phyloP scores from a whole-genome alignment of 2,797 vertebrate genomes.

The Etheostoma perlongum region DNA sequence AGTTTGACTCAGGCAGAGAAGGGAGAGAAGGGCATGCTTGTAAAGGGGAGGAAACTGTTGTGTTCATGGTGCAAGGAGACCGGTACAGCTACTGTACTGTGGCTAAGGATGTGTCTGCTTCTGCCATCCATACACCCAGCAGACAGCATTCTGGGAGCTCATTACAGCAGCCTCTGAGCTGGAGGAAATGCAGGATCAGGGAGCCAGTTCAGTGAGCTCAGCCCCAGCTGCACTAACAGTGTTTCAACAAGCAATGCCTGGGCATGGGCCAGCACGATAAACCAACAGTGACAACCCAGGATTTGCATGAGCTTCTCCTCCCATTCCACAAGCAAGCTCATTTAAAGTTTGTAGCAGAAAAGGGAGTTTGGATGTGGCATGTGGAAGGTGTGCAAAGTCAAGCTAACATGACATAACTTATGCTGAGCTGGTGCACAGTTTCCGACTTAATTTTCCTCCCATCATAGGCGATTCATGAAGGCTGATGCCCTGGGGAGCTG shows the following conservation, averaged over 20 bases:
- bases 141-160: slow-evolving; percentile 81
- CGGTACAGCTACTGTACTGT: slow-evolving; percentile 52
- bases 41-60: slow-evolving; percentile 29
- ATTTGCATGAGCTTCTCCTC: slow-evolving; percentile 72
- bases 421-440: slow-evolving; percentile 34
- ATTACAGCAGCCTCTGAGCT: slow-evolving; percentile 77
- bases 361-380: slow-evolving; percentile 44
- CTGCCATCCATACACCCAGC: slow-evolving; percentile 68
- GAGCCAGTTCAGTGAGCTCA: slow-evolving; percentile 73
- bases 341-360: slow-evolving; percentile 59
- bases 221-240: slow-evolving; percentile 66
- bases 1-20: slow-evolving; percentile 33
- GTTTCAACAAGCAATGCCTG: slow-evolving; percentile 51
- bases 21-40: slow-evolving; percentile 6
- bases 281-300: slow-evolving; percentile 65
- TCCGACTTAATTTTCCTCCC: slow-evolving; percentile 15
- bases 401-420: slow-evolving; percentile 52
- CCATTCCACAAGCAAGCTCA: slow-evolving; percentile 53
- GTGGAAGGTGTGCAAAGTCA: slow-evolving; percentile 48
- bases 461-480: slow-evolving; percentile 38
- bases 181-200: slow-evolving; percentile 66
- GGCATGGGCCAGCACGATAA: slow-evolving; percentile 65
- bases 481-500: slow-evolving; percentile 22
- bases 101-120: slow-evolving; percentile 60
- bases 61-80: slow-evolving; percentile 52